phyloP scores from a whole-genome alignment of 2,113 vertebrate genomes.

The Rhabdornis inornatus region DNA sequence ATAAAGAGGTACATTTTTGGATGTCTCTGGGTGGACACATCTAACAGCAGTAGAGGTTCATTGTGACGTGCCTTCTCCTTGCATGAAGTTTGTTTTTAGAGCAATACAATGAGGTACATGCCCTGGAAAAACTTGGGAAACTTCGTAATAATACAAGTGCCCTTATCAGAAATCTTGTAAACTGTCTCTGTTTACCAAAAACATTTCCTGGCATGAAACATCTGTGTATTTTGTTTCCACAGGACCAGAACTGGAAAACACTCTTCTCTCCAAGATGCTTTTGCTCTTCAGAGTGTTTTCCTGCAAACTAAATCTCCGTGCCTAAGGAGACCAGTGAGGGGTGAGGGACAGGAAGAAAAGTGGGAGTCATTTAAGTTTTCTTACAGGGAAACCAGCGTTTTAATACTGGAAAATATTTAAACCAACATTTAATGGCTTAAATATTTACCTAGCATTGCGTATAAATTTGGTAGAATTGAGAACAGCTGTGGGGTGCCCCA shows the following conservation, averaged over 20 bases:
- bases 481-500: background rate
- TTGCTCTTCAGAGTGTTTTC: background rate
- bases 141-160: background rate
- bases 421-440: background rate
- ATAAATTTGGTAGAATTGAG: background rate
- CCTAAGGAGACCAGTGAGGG: background rate
- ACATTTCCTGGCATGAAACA: background rate
- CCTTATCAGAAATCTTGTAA: background rate
- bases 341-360: background rate
- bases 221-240: background rate
- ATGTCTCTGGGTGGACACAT: background rate
- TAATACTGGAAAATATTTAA: background rate
- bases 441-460: background rate
- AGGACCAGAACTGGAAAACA: background rate
- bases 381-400: fast-evolving
- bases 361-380: background rate
- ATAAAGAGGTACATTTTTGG: background rate
- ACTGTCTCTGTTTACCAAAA: background rate
- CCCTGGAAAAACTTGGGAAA: background rate
- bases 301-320: background rate
- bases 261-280: background rate
- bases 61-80: background rate
- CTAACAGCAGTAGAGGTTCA: background rate
- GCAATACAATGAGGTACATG: background rate
- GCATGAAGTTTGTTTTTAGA: background rate